These are phyloP conservation scores for Monoplex corrugatus DNA, from an alignment of 2,888 invertebrate genomes.

Conservation along the genomic window DNA sequence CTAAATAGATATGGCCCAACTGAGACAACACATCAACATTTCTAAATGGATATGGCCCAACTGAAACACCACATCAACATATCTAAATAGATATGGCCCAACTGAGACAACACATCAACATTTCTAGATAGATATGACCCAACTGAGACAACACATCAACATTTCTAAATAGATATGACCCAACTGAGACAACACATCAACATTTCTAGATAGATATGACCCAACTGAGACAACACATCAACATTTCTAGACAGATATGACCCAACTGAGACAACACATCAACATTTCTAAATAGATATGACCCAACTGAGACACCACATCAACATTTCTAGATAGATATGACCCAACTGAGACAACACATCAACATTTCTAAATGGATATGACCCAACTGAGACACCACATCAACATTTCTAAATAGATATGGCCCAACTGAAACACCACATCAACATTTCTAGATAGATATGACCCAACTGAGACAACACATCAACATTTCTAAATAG, in stretches of 20 bases:
- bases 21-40: too few species aligned
- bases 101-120: not conserved
- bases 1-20: too few species aligned
- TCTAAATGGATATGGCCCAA: too few species aligned
- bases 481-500: slow-evolving; percentile 35
- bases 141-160: slow-evolving; percentile 85
- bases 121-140: not conserved
- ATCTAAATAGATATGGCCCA: too few species aligned
- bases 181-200: slow-evolving; percentile 88
- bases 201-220: slow-evolving; percentile 99
- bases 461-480: slow-evolving; percentile 91
- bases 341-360: too few species aligned
- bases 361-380: slow-evolving; percentile 99
- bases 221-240: slow-evolving; percentile 86
- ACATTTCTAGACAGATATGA: too few species aligned
- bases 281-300: slow-evolving; percentile 99
- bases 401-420: slow-evolving; percentile 4
- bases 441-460: slow-evolving; percentile 99
- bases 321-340: slow-evolving; percentile 6
- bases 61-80: too few species aligned
- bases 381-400: slow-evolving; percentile 89
- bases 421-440: too few species aligned
- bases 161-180: slow-evolving; percentile 99
- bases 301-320: slow-evolving; percentile 88
- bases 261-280: too few species aligned